Conservation (phyloP, 92 coral and sea anemone species). For the Phenganax subtilis region DNA sequence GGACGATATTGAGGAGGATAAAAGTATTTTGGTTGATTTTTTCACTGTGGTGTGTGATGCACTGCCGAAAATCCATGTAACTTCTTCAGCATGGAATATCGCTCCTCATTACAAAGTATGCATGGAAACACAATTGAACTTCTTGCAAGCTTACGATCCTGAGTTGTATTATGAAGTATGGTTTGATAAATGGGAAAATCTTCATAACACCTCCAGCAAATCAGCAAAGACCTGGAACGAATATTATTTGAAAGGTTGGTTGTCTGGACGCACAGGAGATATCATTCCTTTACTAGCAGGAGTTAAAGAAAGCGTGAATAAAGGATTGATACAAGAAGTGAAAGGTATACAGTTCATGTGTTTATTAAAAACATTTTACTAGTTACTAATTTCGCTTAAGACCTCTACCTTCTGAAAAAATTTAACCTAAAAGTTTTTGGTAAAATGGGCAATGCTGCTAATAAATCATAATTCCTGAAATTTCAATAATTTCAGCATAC, state of each 20-base stretch:
- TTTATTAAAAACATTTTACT: not conserved
- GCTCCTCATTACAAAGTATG: not conserved
- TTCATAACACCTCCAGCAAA: not conserved
- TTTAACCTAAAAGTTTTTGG: no score
- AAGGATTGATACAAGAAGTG: constrained; percentile 13
- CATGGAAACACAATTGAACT: constrained; percentile 1
- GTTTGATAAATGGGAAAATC: not conserved
- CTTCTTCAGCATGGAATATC: constrained; percentile 18
- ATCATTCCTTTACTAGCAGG: constrained; percentile 17
- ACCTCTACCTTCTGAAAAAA: not conserved
- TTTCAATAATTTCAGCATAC: no score
- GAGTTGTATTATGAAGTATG: not conserved
- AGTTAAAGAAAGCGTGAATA: constrained; percentile 11
- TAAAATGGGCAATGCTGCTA: no score
- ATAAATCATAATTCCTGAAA: no score
- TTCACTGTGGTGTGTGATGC: constrained; percentile 4
- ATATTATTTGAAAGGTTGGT: constrained; percentile 4
- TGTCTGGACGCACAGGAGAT: constrained; percentile 17
- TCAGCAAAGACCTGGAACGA: not conserved
- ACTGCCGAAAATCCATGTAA: constrained; percentile 22
- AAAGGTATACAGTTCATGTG: constrained; percentile 9
- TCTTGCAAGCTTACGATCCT: not conserved
- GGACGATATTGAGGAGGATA: not conserved
- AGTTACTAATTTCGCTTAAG: not conserved
- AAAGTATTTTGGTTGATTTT: not conserved